Evolutionary conservation across 2,888 invertebrate species (phyloP), one percentile per base, ranked within the genome.

Genomic region (Campopleginae sp.): DNA sequence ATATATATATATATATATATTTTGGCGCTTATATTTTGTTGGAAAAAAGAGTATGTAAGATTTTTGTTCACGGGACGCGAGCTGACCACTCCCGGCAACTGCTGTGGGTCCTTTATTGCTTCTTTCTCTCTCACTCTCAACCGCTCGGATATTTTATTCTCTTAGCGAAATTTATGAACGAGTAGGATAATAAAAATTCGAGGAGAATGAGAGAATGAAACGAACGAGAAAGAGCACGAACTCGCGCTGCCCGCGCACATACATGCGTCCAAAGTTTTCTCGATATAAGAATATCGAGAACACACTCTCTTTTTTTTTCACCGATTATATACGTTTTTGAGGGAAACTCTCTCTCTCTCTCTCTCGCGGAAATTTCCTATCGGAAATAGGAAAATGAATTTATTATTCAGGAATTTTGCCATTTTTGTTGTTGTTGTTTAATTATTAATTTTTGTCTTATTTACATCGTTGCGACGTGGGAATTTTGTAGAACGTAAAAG

Each of bases 101-200:
- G 63, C 68, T 31, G 38, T 38, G 46, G 71, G 79, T 81, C 81
- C 78, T 85, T 82, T 85, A 81, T 85, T 82, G 78, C 79, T 27
- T 54, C 68, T 51, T 66, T 66, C 65, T 51, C 66, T 48, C 68
- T 54, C 68, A 31, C 63, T 80, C 74, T 75, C 82, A 71, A 76
- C 46, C 85, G 82, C 75, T 76, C 79, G 89, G 86, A 91, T 91
- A 91, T 91, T 91, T 92, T 91, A 92, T 92, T 91, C 89, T 89
- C 90, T 89, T 89, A 88, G 89, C 89, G 88, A 90, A 92, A 92
- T 92, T 92, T 92, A 92, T 92, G 92, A 91, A 92, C 90, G 92
- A 91, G 89, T 90, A 89, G 89, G 90, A 92, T 92, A 91, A 92
- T 92, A 92, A 92, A 92, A 85, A 91, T 91, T 89, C 89, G 88